Evolutionary conservation across 2,888 invertebrate species (phyloP), one percentile per base, ranked within the genome.

Genomic region (Penaeus monodon): DNA sequence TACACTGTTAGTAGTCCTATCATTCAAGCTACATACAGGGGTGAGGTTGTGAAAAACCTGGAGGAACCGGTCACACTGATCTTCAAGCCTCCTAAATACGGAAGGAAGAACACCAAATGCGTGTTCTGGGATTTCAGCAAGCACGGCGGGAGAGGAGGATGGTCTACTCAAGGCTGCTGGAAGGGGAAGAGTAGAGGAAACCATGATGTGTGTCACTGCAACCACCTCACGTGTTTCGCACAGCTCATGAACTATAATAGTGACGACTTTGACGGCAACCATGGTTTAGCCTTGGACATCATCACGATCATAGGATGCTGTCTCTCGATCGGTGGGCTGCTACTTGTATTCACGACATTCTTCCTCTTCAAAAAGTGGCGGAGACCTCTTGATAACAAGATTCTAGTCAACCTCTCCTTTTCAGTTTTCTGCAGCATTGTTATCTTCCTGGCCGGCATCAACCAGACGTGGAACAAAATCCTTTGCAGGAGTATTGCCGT

Each of bases 191-290:
- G 88, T 20, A 44, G 84, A 49, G 88, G 87, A 2, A 77, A 81
- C 33, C 81, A 66, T 66, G 27, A 44, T 38, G 27, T 77, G 8
- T 91, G 94, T 91, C 92, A 93, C 88, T 94, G 94, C 90, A 94
- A 93, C 76, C 95, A 95, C 91, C 92, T 95, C 79, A 94, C 95
- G 49, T 94, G 94, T 91, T 95, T 94, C 91, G 94, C 94, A 12
- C 94, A 94, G 91, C 92, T 95, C 88, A 93, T 92, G 90, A 91
- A 91, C 0, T 92, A 90, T 78, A 74, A 89, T 29, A 78, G 88
- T 44, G 70, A 73, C 2, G 57, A 6, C 38, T 49, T 79, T 20
- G 74, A 20, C 10, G 92, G 91, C 81, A 68, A 84, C 33, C 90
- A 90, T 81, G 73, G 74, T 14, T 33, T 88, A 8, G 93, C 93